Evolutionary conservation across 2,797 vertebrate species (phyloP), one percentile per base, ranked within the genome.

Genomic region (Rousettus madagascariensis): DNA sequence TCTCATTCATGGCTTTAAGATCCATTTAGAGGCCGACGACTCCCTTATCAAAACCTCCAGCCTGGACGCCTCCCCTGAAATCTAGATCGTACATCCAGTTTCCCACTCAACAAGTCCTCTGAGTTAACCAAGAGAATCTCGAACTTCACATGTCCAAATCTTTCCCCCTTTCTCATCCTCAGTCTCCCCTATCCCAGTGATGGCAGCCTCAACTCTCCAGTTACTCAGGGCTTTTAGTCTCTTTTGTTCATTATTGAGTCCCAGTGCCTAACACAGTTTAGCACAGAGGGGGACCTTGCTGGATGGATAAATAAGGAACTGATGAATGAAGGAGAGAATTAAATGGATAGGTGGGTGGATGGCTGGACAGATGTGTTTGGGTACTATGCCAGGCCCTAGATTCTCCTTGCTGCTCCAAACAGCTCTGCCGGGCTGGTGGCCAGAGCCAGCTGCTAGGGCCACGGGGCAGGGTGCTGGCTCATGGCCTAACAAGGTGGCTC

Each of bases 401-500:
- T 17, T 46, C 53, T 86, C 86, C 65, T 65, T 28, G 89, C 10
- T 30, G 26, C 16, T 72, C 66, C 41, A 51, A n/a, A 46, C 36
- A 68, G 30, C 83, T 91, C 49, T 1, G 43, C 71, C 0, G 33
- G 66, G 38, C 78, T 90, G 78, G 65, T 79, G 63, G 33, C 51
- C 65, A 91, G 79, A 84, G 89, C 79, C 94, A 90, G 82, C 57
- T 93, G 79, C 13, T 16, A 36, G 65, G 89, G 83, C 57, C 86
- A 53, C 0, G 41, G 83, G 41, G 78, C 82, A 26, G 41, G 74
- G 33, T 74, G 41, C 8, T 6, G 65, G 63, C 75, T 84, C 26
- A 30, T 0, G 43, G 69, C 85, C 78, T 95, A 75, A 94, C 87
- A 92, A 79, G 72, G 80, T 51, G 90, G 87, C 90, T 59, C 55